These are phyloP conservation scores for Serripes groenlandicus DNA, from an alignment of 2,888 invertebrate species.

Conservation along the genomic window DNA sequence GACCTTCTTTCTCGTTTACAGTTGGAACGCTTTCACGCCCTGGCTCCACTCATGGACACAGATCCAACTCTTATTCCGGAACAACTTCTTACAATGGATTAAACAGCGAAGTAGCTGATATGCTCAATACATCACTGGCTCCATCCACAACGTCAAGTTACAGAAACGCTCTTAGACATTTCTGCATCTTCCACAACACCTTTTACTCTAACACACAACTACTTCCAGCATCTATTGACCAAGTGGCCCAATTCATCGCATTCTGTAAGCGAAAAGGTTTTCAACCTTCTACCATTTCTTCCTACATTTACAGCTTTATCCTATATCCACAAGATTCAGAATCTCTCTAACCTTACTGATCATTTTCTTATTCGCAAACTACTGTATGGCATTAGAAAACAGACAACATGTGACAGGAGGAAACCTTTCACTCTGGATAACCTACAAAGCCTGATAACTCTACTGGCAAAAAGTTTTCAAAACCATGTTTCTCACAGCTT, in stretches of 20 bases:
- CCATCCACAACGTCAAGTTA: constrained; percentile 31
- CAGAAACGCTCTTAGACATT: constrained; percentile 22
- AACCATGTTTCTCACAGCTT: constrained; percentile 40
- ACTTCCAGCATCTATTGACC: constrained; percentile 9
- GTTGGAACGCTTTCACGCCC: constrained; percentile 35
- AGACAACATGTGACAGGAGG: constrained; percentile 23
- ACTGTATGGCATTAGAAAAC: constrained; percentile 5
- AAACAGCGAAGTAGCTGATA: background rate
- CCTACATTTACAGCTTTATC: constrained; percentile 28
- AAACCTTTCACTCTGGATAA: constrained; percentile 13
- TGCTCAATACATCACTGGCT: background rate
- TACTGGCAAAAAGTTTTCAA: background rate
- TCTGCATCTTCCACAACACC: constrained; percentile 12
- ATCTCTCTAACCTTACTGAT: background rate
- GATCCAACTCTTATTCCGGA: constrained; percentile 28
- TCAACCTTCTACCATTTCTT: constrained; percentile 25
- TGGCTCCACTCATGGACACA: constrained; percentile 48
- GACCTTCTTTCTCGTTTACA: constrained; percentile 61
- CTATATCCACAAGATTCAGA: constrained; percentile 37
- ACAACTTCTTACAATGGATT: constrained; percentile 3
- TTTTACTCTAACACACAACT: constrained; percentile 2
- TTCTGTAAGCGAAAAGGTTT: background rate
- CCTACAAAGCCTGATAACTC: background rate
- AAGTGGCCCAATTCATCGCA: constrained; percentile 47
- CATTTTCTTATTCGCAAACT: constrained; percentile 32